A percentile compares a stretch with the other conserved stretches of the same genome.
Conservation (phyloP, 2,113 vertebrate species). For the Regulus satrapa region DNA sequence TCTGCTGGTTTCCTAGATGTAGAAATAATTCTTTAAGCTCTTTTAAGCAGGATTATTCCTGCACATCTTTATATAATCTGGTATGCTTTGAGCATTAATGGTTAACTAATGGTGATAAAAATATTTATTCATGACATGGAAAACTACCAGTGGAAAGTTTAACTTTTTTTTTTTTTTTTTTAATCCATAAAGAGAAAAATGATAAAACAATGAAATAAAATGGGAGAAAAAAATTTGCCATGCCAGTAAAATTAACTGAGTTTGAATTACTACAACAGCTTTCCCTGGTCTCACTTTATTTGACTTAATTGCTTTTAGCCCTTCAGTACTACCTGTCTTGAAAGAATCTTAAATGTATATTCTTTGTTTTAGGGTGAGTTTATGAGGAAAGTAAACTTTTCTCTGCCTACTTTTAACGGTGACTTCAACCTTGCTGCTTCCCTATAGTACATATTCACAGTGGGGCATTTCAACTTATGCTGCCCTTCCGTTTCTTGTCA, state of each 20-base stretch:
- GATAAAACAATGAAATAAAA: not conserved
- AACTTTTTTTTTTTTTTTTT: not conserved
- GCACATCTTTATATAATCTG: not conserved
- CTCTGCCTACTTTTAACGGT: not conserved
- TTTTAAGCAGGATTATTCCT: slow-evolving; percentile 12
- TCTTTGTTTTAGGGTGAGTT: not conserved
- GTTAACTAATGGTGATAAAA: not conserved
- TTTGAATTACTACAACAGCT: not conserved
- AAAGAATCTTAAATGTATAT: not conserved
- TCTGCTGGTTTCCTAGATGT: not conserved
- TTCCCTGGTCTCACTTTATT: not conserved
- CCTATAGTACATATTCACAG: not conserved
- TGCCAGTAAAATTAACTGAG: not conserved
- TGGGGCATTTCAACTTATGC: accelerated
- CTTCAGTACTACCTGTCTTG: not conserved
- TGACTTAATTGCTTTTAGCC: not conserved
- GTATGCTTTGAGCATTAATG: not conserved
- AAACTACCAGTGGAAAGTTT: not conserved
- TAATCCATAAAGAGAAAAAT: not conserved
- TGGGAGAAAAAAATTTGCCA: too few species aligned
- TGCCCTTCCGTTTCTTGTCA: not conserved
- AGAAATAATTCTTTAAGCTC: not conserved
- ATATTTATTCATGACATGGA: not conserved
- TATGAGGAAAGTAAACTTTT: not conserved
- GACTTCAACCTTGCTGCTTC: not conserved